phyloP scores from a whole-genome alignment of 37 sponge, comb jelly and placozoan genomes.

The Haliclona indistincta region DNA sequence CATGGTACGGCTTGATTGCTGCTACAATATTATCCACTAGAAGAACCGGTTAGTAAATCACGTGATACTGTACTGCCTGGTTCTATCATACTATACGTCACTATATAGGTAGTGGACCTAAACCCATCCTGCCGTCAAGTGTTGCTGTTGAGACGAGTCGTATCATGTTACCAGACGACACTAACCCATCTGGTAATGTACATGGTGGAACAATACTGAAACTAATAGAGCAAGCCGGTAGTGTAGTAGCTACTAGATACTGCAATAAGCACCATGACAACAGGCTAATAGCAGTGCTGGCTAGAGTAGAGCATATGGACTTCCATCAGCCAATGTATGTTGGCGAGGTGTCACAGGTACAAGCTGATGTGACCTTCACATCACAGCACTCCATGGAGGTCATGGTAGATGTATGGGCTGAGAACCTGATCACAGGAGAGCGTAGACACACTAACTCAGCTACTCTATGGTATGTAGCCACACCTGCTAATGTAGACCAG shows the following conservation, averaged over 20 bases:
- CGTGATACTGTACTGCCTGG: too few species aligned
- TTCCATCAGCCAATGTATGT: slow-evolving; percentile 87
- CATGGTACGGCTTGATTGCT: too few species aligned
- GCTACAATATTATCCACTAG: too few species aligned
- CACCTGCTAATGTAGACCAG: slow-evolving; percentile 11
- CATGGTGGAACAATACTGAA: slow-evolving; percentile 91
- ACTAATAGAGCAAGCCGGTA: slow-evolving; percentile 85
- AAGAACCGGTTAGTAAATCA: too few species aligned
- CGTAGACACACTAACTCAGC: slow-evolving; percentile 74
- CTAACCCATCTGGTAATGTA: slow-evolving; percentile 84
- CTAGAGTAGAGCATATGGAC: slow-evolving; percentile 82
- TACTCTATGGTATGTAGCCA: slow-evolving; percentile 83
- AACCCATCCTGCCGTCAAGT: slow-evolving; percentile 27
- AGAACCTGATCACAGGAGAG: slow-evolving; percentile 58
- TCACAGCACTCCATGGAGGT: slow-evolving; percentile 80
- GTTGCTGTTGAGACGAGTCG: slow-evolving; percentile 67
- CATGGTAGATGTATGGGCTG: slow-evolving; percentile 80
- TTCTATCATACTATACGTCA: too few species aligned
- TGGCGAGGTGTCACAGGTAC: slow-evolving; percentile 74
- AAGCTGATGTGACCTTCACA: slow-evolving; percentile 78
- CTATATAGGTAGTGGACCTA: too few species aligned
- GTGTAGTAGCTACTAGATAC: slow-evolving; percentile 62
- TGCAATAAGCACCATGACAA: slow-evolving; percentile 54
- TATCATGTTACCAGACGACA: slow-evolving; percentile 88
- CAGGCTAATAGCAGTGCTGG: slow-evolving; percentile 51